Evolutionary conservation across 2,888 invertebrate genomes (phyloP), one percentile per base, ranked within the genome.

Genomic region (Incurvaria masculella): DNA sequence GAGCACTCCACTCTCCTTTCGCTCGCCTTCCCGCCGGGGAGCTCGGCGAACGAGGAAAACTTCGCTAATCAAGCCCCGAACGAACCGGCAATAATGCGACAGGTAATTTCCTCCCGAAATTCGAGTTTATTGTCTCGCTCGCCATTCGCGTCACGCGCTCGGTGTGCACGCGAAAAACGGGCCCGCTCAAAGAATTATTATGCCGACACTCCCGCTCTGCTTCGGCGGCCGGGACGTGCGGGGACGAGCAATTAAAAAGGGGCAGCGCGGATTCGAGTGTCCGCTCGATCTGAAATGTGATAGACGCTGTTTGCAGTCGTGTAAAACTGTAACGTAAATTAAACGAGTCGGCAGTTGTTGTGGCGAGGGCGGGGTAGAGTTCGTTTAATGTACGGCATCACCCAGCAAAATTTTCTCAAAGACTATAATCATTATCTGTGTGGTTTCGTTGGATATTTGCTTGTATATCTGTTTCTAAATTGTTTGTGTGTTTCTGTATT

Each of bases 21-120:
- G n/a, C n/a, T n/a, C n/a, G n/a, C n/a, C n/a, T n/a, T n/a, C n/a
- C n/a, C n/a, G n/a, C n/a, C n/a, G n/a, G n/a, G n/a, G n/a, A n/a
- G n/a, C n/a, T n/a, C n/a, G n/a, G n/a, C n/a, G n/a, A n/a, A n/a
- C n/a, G n/a, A n/a, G n/a, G n/a, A n/a, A 33, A 33, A 61, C 61
- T 54, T 58, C 55, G 60, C 60, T 62, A 41, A 41, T 41, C 20
- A 41, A 41, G 18, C 20, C 14, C 19, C 17, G 18, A 18, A 19
- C 69, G 69, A 70, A 71, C 65, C 64, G 61, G 21, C 46, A 45
- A 47, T 71, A 74, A 71, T 71, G 72, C 70, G 73, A 72, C 73
- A 74, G 69, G 68, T 71, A 72, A 74, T 74, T 73, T 71, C 71
- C 70, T 67, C 66, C 63, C 67, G 65, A 65, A 66, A 66, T 60